Evolutionary conservation across 2,888 invertebrate species (phyloP).

Genomic region (Philhelius pedissequus): DNA sequence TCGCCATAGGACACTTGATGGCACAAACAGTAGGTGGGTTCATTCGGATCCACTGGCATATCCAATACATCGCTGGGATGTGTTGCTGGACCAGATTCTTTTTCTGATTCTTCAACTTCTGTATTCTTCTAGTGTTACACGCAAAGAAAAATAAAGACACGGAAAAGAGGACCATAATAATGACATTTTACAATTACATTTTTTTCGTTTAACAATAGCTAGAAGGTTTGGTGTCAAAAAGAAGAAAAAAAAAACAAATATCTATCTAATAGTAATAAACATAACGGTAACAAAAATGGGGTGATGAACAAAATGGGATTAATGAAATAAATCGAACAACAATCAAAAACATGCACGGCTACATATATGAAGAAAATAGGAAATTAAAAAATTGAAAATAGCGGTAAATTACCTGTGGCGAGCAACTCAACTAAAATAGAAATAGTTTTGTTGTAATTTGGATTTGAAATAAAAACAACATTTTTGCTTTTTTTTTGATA

Average conservation of each 20-base stretch:
- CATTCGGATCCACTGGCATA: constrained; percentile 97
- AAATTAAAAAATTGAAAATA: constrained; percentile 9
- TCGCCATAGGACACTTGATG: constrained; percentile 97
- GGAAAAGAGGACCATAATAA: neutral
- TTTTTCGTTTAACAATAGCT: constrained; percentile 4
- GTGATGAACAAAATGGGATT: constrained; percentile 52
- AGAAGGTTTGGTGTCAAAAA: constrained; percentile 38
- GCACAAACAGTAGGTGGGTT: constrained; percentile 98
- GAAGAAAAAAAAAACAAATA: constrained; percentile 21
- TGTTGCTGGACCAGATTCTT: constrained; percentile 79
- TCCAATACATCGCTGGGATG: constrained; percentile 94
- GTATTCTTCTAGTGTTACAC: constrained; percentile 73
- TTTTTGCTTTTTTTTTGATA: constrained; percentile 2
- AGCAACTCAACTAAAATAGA: constrained; percentile 64
- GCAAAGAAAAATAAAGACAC: neutral
- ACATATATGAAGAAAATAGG: neutral
- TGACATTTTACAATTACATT: neutral
- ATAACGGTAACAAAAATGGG: constrained; percentile 19
- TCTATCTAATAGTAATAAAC: constrained; percentile 6
- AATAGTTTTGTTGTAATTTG: constrained; percentile 7
- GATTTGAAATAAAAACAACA: constrained; percentile 7
- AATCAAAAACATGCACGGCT: neutral
- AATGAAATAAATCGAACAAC: constrained; percentile 3
- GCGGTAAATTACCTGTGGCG: constrained; percentile 64
- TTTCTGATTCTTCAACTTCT: constrained; percentile 81